phyloP scores from a whole-genome alignment of 1,140 invertebrate species.

The Temnothorax nylanderi region DNA sequence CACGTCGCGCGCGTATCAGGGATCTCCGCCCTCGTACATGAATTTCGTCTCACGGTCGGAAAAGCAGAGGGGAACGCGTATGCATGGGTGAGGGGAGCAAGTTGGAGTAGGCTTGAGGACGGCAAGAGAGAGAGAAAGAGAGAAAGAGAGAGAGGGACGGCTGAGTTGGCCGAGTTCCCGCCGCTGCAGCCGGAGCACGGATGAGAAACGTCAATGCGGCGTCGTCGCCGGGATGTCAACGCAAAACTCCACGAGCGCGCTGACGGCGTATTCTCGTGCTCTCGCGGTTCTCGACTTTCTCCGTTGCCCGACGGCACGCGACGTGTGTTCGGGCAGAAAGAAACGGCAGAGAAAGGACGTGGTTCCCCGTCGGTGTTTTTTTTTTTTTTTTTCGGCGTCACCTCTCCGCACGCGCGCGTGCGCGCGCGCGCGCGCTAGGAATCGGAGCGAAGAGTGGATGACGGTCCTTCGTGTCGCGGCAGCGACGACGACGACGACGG shows the following conservation, averaged over 20 bases:
- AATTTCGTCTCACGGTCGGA: constrained; percentile 43
- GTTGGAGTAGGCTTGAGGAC: neutral
- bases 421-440: constrained; percentile 1
- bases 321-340: too few relatives aligned
- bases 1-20: neutral
- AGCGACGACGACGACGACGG: neutral
- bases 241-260: neutral
- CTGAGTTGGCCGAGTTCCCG: constrained; percentile 64
- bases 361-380: neutral
- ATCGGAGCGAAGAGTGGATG: constrained; percentile 4
- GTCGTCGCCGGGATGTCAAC: constrained; percentile 16
- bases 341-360: neutral
- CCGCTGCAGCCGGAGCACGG: neutral
- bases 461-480: constrained; percentile 6
- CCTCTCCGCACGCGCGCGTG: neutral
- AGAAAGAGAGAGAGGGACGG: constrained; percentile 20
- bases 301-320: too few relatives aligned
- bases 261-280: neutral
- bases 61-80: constrained; percentile 17
- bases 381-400: neutral
- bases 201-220: constrained; percentile 59
- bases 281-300: too few relatives aligned
- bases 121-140: constrained; percentile 21
- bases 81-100: neutral
- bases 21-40: constrained; percentile 15